These are phyloP conservation scores for Stegophylla sp. DNA, from an alignment of 2,888 invertebrate species.

Conservation along the genomic window DNA sequence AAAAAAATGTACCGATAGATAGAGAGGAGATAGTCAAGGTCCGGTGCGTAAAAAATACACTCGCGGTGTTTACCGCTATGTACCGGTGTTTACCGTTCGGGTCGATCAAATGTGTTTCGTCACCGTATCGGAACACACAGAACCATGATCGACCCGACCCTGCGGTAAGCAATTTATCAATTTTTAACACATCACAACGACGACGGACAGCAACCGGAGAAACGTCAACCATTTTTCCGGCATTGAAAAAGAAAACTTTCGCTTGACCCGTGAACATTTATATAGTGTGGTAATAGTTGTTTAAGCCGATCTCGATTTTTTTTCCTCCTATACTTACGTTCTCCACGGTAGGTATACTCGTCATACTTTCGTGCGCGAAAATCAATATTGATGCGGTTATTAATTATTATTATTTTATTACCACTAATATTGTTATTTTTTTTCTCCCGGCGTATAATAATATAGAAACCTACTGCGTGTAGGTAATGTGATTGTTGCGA, in stretches of 20 bases:
- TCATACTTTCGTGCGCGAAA: slow-evolving; percentile 38
- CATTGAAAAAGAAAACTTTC: slow-evolving; percentile 17
- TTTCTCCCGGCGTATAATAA: not conserved
- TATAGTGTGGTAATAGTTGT: not conserved
- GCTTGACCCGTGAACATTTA: not conserved
- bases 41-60: slow-evolving; percentile 44
- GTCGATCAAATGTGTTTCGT: slow-evolving; percentile 54
- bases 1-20: slow-evolving; percentile 36
- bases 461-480: not conserved
- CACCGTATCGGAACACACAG: slow-evolving; percentile 34
- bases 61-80: slow-evolving; percentile 38
- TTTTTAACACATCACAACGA: not conserved
- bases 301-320: slow-evolving; percentile 7
- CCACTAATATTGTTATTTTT: slow-evolving; percentile 4
- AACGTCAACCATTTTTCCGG: slow-evolving; percentile 9
- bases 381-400: slow-evolving; percentile 41
- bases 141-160: not conserved
- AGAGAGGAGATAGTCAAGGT: slow-evolving; percentile 49
- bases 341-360: not conserved
- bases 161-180: not conserved
- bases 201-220: not conserved
- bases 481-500: not conserved
- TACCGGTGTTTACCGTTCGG: slow-evolving; percentile 56
- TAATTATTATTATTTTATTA: slow-evolving; percentile 29
- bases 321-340: not conserved